These are phyloP conservation scores for Ophion obscuratus DNA, from an alignment of 2,888 invertebrate species.

Conservation along the genomic window DNA sequence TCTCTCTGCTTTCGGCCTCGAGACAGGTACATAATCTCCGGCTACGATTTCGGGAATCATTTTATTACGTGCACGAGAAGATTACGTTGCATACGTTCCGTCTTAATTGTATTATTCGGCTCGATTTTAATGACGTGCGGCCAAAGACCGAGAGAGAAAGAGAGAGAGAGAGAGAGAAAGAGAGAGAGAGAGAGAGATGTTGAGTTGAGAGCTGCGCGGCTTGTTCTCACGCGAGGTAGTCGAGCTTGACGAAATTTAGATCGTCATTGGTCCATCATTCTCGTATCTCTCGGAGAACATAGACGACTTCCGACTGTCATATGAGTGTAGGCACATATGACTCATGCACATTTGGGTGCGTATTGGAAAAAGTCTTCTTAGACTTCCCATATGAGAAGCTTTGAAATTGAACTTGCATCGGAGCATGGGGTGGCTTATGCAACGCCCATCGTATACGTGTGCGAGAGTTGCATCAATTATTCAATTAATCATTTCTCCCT, in stretches of 20 bases:
- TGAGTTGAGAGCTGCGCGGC: too few relatives aligned
- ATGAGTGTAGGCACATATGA: background rate
- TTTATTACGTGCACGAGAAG: background rate
- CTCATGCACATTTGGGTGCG: too few relatives aligned
- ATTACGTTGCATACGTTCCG: background rate
- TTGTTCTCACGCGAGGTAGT: background rate
- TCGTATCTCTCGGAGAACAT: slow-evolving; percentile 8
- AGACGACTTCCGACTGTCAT: background rate
- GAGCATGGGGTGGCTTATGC: too few relatives aligned
- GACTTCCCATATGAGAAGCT: too few relatives aligned
- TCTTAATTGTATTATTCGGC: slow-evolving; percentile 18
- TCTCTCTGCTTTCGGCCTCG: background rate
- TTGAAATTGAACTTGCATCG: background rate
- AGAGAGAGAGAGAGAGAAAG: background rate
- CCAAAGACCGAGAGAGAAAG: background rate
- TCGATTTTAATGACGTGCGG: slow-evolving; percentile 13
- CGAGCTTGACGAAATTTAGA: slow-evolving; percentile 19
- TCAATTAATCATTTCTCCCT: slow-evolving; percentile 38
- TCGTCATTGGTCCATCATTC: slow-evolving; percentile 48
- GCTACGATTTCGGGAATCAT: background rate
- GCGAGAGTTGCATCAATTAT: slow-evolving; percentile 55
- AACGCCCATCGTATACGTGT: slow-evolving; percentile 7
- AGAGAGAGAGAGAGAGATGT: background rate
- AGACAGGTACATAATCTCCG: background rate
- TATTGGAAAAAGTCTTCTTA: too few relatives aligned